phyloP scores from a whole-genome alignment of 2,113 vertebrate genomes.

The Myotis brandtii region DNA sequence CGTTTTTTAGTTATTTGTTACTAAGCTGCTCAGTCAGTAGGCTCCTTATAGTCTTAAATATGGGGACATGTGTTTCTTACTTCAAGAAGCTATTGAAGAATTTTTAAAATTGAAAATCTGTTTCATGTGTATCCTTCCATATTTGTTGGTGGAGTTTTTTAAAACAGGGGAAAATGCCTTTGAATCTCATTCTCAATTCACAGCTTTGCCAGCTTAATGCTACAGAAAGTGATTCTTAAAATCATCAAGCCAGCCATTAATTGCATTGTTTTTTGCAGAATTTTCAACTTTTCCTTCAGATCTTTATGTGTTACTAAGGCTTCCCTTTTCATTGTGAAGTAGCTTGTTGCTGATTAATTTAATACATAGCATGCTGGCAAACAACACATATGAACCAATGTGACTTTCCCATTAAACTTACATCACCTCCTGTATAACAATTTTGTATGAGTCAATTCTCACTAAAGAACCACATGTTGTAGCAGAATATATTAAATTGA shows the following conservation, averaged over 20 bases:
- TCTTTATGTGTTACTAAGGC: not conserved
- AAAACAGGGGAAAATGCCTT: not conserved
- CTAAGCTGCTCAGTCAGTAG: not conserved
- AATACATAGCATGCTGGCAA: not conserved
- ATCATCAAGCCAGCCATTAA: not conserved
- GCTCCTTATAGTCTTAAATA: not conserved
- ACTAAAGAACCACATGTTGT: conserved; percentile 39
- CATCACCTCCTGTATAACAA: not conserved
- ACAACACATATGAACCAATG: not conserved
- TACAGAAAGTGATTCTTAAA: not conserved
- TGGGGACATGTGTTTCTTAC: not conserved
- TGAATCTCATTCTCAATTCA: not conserved
- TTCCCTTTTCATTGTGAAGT: conserved; percentile 40
- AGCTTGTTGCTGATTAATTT: not conserved
- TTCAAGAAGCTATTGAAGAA: not conserved
- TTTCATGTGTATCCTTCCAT: not conserved
- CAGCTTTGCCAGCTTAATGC: not conserved
- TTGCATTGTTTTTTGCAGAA: not conserved
- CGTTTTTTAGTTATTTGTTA: not conserved
- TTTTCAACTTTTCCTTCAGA: not conserved
- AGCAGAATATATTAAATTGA: conserved; percentile 44
- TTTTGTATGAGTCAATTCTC: conserved; percentile 43
- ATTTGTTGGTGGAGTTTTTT: not conserved
- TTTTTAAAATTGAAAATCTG: not conserved
- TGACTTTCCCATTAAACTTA: conserved; percentile 56